Percentiles rank a stretch among this genome's conserved stretches.
Evolutionary conservation across 2,113 vertebrate species (phyloP).

Genomic region (Hydrochoerus hydrochaeris): DNA sequence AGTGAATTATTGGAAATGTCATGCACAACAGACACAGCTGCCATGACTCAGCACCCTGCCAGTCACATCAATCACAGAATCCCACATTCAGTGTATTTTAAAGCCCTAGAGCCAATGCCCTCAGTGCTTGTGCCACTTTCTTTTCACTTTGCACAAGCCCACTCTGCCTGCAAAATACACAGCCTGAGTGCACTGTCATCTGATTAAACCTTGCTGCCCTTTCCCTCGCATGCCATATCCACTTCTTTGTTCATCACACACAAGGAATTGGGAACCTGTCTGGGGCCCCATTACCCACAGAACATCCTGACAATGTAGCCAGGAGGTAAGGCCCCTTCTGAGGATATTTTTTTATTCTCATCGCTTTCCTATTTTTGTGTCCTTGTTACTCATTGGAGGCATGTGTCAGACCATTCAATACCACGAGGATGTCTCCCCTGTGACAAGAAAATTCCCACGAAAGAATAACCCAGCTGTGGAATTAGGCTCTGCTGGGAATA

Average conservation of each 20-base stretch:
- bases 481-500: too few species aligned
- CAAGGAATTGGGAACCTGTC: neutral
- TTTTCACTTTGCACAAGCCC: neutral
- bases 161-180: neutral
- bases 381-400: neutral
- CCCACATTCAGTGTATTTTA: neutral
- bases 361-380: neutral
- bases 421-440: neutral
- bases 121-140: neutral
- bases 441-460: neutral
- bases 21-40: neutral
- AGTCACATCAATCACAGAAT: neutral
- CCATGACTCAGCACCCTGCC: neutral
- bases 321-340: neutral
- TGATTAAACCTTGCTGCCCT: neutral
- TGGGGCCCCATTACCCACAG: neutral
- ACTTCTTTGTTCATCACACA: neutral
- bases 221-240: neutral
- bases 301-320: neutral
- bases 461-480: too few species aligned
- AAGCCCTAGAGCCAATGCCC: neutral
- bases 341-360: neutral
- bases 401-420: neutral
- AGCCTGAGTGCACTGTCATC: neutral
- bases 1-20: neutral